Evolutionary conservation across 2,888 invertebrate genomes (phyloP).

Genomic region (Steromphala cineraria): DNA sequence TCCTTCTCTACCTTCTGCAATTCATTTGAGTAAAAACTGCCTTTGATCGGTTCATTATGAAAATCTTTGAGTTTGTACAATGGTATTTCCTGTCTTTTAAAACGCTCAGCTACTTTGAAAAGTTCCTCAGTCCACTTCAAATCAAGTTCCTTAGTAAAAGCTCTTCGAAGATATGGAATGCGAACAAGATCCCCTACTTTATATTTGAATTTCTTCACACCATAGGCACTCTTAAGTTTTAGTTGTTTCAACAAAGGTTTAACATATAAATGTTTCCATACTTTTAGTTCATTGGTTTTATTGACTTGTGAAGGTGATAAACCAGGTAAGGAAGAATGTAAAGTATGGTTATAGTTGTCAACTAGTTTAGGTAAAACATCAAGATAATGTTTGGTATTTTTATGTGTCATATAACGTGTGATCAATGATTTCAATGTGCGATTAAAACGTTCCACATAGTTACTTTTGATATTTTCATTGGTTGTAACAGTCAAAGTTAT

Average conservation of each 20-base stretch:
- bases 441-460: background rate
- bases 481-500: background rate
- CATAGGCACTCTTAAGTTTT: background rate
- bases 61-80: constrained; percentile 10
- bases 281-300: background rate
- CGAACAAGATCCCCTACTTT: constrained; percentile 8
- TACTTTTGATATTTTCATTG: background rate
- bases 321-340: background rate
- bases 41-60: background rate
- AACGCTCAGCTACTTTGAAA: background rate
- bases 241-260: background rate
- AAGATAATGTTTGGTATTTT: background rate
- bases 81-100: background rate
- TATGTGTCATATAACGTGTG: background rate
- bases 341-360: background rate
- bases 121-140: constrained; percentile 19
- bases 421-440: background rate
- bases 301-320: background rate
- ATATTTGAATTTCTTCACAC: background rate
- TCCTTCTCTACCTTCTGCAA: constrained; percentile 17
- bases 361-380: background rate
- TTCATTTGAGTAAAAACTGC: background rate
- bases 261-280: background rate
- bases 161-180: background rate
- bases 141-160: constrained; percentile 7